Percentiles rank a stretch among this genome's conserved stretches.
These are phyloP conservation scores for Parazoanthus atlanticus DNA, from an alignment of 92 coral and sea anemone species.

Conservation along the genomic window DNA sequence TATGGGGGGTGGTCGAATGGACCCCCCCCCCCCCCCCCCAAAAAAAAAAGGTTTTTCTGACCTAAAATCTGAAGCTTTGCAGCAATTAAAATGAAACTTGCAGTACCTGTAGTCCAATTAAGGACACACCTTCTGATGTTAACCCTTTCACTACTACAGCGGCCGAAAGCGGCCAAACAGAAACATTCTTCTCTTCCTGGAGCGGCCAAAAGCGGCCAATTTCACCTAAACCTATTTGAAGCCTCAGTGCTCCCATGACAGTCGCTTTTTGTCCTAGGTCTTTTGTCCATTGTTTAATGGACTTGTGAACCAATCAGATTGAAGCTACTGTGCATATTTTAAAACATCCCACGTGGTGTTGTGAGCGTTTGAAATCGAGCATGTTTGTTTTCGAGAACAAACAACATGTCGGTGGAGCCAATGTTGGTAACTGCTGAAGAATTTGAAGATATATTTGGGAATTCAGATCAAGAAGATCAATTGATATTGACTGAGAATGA, in stretches of 20 bases:
- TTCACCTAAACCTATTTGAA: neutral
- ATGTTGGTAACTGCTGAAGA: neutral
- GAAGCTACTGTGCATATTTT: conserved; percentile 11
- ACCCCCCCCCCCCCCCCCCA: too few relatives aligned
- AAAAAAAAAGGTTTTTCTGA: too few relatives aligned
- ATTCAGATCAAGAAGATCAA: neutral
- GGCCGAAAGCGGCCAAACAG: neutral
- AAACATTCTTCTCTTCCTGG: neutral
- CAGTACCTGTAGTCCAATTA: too few relatives aligned
- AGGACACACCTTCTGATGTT: too few relatives aligned
- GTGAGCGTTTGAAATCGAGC: neutral
- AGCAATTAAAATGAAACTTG: too few relatives aligned
- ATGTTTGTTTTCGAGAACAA: conserved; percentile 4
- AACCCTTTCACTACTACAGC: neutral
- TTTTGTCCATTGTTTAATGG: conserved; percentile 13
- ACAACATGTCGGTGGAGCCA: neutral
- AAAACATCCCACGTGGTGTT: neutral
- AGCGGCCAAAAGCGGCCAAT: conserved; percentile 26
- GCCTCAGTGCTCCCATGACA: conserved; percentile 6
- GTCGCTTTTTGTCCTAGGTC: neutral
- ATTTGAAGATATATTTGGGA: neutral
- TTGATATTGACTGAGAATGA: neutral
- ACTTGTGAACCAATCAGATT: conserved; percentile 15
- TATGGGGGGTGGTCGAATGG: too few relatives aligned
- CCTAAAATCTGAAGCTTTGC: too few relatives aligned